Evolutionary conservation across 2,797 vertebrate genomes (phyloP).

Genomic region (Gallinago stenura): DNA sequence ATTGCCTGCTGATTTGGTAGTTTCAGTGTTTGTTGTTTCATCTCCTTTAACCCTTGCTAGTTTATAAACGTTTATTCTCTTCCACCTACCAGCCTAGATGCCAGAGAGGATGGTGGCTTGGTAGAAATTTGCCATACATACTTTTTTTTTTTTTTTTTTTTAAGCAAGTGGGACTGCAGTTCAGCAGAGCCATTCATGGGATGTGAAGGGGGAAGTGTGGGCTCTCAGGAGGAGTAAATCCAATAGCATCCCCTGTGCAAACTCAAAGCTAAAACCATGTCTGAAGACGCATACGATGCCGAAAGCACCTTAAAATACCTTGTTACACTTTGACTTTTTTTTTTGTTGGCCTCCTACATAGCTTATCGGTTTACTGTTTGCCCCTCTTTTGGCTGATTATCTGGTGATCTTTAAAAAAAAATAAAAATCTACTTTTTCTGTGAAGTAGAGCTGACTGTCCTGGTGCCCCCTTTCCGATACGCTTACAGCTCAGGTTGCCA

Average conservation of each 20-base stretch:
- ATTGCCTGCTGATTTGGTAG: neutral
- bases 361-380: neutral
- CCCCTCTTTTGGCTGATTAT: neutral
- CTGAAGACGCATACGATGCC: accelerated
- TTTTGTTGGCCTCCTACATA: neutral
- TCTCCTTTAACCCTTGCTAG: neutral
- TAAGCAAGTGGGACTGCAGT: neutral
- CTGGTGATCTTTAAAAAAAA: neutral
- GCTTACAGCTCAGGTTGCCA: neutral
- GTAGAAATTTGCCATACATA: neutral
- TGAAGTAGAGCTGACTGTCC: neutral
- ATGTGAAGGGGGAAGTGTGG: neutral
- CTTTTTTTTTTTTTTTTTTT: neutral
- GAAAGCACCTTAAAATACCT: neutral
- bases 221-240: neutral
- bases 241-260: neutral
- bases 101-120: neutral
- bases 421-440: neutral
- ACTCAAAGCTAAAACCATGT: neutral
- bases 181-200: neutral
- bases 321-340: neutral
- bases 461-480: accelerated
- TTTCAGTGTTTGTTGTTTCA: neutral
- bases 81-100: neutral
- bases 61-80: neutral